Conservation (phyloP, 2,888 invertebrate genomes). For the Leucophenga maculata region DNA sequence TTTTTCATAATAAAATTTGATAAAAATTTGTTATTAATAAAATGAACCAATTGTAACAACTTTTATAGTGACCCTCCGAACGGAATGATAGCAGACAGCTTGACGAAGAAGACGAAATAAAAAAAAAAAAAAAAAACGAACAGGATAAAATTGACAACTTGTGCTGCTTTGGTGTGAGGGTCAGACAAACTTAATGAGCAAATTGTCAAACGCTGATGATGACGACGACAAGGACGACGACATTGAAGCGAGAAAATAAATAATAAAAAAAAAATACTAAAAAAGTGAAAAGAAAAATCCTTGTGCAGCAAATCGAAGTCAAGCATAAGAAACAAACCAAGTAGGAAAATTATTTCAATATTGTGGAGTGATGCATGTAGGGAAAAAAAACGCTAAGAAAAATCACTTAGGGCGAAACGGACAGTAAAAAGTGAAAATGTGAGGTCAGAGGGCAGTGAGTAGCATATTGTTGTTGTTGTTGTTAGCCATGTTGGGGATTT, state of each 20-base stretch:
- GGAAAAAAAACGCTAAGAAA: conserved; percentile 40
- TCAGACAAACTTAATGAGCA: conserved; percentile 70
- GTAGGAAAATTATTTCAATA: neutral
- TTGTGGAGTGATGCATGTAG: neutral
- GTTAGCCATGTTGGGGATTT: conserved; percentile 64
- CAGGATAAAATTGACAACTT: no score
- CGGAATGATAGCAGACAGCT: no score
- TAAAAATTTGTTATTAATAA: no score
- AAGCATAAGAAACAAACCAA: neutral
- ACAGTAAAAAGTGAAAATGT: conserved; percentile 35
- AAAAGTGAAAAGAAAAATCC: neutral
- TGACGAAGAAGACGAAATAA: neutral
- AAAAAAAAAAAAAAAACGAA: conserved; percentile 22
- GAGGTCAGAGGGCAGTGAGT: neutral
- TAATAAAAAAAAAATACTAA: conserved; percentile 7
- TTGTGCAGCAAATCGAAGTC: neutral
- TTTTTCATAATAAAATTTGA: no score
- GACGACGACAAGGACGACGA: no score
- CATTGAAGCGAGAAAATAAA: conserved; percentile 49
- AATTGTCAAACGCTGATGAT: conserved; percentile 63
- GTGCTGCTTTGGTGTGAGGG: conserved; percentile 34
- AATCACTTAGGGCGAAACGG: conserved; percentile 54
- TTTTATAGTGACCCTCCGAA: no score
- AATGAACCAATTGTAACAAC: no score
- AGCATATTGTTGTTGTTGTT: conserved; percentile 38